A percentile compares a stretch with the other conserved stretches of the same genome.
Evolutionary conservation across 1,140 invertebrate genomes (phyloP).

Genomic region (Brachionus paranguensis): DNA sequence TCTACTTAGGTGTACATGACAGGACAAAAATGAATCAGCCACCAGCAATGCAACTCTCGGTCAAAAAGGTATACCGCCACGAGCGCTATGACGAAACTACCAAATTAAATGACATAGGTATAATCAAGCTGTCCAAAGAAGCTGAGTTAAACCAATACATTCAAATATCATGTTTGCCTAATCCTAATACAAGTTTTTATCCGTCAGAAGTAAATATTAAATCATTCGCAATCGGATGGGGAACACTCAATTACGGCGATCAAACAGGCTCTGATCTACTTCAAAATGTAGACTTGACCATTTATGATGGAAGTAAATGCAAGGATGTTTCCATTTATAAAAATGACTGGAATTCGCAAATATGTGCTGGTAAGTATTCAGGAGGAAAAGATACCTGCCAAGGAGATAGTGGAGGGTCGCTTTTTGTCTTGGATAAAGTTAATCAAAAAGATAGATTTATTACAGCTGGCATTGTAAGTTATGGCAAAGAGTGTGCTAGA

Average conservation of each 20-base stretch:
- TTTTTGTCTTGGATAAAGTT: constrained; percentile 1
- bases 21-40: background rate
- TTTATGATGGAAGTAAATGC: constrained; percentile 26
- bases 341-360: constrained; percentile 33
- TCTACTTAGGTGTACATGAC: constrained; percentile 20
- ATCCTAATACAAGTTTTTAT: background rate
- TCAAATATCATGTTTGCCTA: constrained; percentile 20
- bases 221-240: constrained; percentile 7
- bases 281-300: constrained; percentile 17
- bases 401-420: constrained; percentile 17
- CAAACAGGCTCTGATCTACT: background rate
- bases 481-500: background rate
- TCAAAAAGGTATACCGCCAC: background rate
- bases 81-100: background rate
- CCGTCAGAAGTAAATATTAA: background rate
- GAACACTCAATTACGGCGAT: background rate
- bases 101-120: constrained; percentile 24
- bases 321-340: background rate
- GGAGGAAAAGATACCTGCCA: constrained; percentile 39
- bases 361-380: constrained; percentile 16
- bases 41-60: background rate
- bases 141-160: background rate
- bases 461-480: constrained; percentile 34
- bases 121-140: background rate
- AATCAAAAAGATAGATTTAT: background rate